A percentile compares a stretch with the other conserved stretches of the same genome.
phyloP scores from a whole-genome alignment of 2,113 vertebrate genomes.

The Erythrocercus mccallii region DNA sequence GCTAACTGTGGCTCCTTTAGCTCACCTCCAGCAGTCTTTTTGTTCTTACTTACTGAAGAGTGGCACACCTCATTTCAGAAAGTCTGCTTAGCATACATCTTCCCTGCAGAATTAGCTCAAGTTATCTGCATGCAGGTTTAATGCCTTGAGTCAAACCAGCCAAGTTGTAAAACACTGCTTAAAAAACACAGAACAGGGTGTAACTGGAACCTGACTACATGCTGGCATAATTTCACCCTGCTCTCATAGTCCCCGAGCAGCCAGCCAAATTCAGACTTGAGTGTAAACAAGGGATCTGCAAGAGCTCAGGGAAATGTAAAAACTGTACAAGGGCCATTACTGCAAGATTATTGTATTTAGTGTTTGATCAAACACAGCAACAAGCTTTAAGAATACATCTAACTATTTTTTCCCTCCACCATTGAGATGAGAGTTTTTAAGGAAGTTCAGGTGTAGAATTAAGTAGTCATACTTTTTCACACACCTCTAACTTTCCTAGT shows the following conservation, averaged over 20 bases:
- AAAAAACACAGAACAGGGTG: background rate
- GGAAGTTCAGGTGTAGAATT: background rate
- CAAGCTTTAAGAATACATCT: background rate
- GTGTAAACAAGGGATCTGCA: background rate
- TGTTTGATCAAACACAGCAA: background rate
- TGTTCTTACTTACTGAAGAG: background rate
- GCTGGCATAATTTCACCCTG: background rate
- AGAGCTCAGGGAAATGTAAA: background rate
- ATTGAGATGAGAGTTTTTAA: background rate
- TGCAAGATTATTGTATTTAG: background rate
- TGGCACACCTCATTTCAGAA: background rate
- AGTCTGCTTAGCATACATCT: background rate
- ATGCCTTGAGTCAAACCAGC: background rate
- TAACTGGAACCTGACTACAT: background rate
- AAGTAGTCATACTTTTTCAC: background rate
- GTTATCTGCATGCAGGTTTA: background rate
- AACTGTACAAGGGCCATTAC: background rate
- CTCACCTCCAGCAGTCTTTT: background rate
- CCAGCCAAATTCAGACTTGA: background rate
- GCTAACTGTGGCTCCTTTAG: background rate
- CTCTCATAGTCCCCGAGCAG: background rate
- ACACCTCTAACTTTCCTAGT: background rate
- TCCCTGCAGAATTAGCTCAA: background rate
- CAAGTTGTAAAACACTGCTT: background rate
- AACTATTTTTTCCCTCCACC: rapidly evolving